These are phyloP conservation scores for Tokudaia tokunoshimensis DNA, from an alignment of 2,797 vertebrate genomes.

Conservation along the genomic window DNA sequence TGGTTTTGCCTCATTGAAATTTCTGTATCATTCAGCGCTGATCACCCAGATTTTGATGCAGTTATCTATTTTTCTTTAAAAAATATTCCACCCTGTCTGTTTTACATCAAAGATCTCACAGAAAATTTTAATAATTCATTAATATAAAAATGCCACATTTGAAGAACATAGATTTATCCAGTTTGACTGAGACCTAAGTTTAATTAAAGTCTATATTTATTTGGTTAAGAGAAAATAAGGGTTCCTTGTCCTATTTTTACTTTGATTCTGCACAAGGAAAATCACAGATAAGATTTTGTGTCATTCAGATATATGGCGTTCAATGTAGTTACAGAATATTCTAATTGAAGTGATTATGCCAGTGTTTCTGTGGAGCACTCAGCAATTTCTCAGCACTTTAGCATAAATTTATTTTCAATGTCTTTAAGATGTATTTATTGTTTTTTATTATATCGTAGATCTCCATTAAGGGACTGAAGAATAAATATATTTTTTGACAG, in stretches of 20 bases:
- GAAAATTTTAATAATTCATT: background rate
- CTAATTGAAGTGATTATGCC: conserved; percentile 54
- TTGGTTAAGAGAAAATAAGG: background rate
- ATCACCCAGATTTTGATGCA: background rate
- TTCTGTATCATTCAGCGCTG: background rate
- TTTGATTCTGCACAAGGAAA: background rate
- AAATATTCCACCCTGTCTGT: background rate
- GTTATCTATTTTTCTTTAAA: background rate
- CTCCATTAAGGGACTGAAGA: background rate
- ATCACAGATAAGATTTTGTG: conserved; percentile 3
- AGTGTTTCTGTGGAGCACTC: background rate
- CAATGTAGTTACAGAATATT: conserved; percentile 47
- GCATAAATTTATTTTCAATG: conserved; percentile 31
- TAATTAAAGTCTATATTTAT: background rate
- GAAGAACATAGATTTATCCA: background rate
- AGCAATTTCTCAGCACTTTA: conserved; percentile 47
- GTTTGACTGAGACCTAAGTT: background rate
- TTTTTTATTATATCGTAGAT: background rate
- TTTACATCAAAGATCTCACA: background rate
- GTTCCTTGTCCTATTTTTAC: conserved; percentile 4
- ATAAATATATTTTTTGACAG: conserved; percentile 59
- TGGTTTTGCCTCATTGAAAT: background rate
- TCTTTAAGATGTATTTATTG: conserved; percentile 14
- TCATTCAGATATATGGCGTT: background rate
- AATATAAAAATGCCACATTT: conserved; percentile 15